Evolutionary conservation across 1,140 invertebrate genomes (phyloP).

Genomic region (Capitella teleta): DNA sequence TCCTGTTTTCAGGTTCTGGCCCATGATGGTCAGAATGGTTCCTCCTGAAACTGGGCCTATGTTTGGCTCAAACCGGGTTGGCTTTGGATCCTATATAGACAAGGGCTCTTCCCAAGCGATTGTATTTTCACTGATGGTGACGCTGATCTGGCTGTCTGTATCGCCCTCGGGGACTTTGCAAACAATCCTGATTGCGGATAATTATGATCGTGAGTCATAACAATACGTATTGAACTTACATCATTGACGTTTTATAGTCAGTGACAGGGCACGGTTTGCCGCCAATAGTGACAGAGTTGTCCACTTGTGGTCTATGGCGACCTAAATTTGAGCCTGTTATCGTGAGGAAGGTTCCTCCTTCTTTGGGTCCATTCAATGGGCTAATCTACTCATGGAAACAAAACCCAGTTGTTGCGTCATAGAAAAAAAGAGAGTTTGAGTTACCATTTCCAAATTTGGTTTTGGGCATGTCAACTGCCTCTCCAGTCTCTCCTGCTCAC

Average conservation of each 20-base stretch:
- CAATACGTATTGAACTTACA: slow-evolving; percentile 14
- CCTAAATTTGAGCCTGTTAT: slow-evolving; percentile 92
- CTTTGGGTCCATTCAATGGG: slow-evolving; percentile 80
- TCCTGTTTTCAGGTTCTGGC: slow-evolving; percentile 88
- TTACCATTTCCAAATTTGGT: not conserved
- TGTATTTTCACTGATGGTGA: not conserved
- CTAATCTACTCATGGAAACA: slow-evolving; percentile 53
- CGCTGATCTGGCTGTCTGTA: not conserved
- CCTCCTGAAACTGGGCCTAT: slow-evolving; percentile 88
- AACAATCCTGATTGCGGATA: not conserved
- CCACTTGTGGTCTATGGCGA: slow-evolving; percentile 74
- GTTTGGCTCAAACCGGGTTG: slow-evolving; percentile 69
- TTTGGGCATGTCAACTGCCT: not conserved
- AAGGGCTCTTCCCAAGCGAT: not conserved
- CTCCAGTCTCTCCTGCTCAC: not conserved
- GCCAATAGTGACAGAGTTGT: slow-evolving; percentile 79
- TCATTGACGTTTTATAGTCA: slow-evolving; percentile 80
- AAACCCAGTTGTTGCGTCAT: not conserved
- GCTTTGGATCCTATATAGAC: slow-evolving; percentile 29
- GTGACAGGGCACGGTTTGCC: slow-evolving; percentile 69
- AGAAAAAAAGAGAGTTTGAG: not conserved
- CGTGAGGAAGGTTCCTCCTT: slow-evolving; percentile 85
- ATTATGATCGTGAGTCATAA: not conserved
- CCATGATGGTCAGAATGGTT: slow-evolving; percentile 80
- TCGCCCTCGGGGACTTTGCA: not conserved